Evolutionary conservation across 1,140 invertebrate species (phyloP).

Genomic region (Protaetia brevitarsis): DNA sequence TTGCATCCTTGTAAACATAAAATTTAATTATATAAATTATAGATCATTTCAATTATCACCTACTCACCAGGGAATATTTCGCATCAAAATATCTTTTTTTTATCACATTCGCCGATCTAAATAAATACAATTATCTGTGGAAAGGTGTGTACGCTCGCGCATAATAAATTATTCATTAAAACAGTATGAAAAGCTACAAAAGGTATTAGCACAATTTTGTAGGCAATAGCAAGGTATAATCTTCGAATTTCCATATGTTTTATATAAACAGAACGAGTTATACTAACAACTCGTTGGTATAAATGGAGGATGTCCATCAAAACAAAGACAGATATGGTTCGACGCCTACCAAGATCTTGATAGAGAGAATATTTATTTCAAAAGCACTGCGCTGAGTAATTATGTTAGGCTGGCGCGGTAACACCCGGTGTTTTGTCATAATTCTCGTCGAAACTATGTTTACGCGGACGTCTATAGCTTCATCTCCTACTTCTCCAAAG

Average conservation of each 20-base stretch:
- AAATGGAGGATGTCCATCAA: background rate
- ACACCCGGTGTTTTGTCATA: constrained; percentile 22
- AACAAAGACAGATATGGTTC: constrained; percentile 6
- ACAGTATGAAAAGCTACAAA: background rate
- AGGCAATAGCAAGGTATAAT: background rate
- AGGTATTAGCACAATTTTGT: background rate
- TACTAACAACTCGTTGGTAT: background rate
- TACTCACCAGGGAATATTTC: no score
- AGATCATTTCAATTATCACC: no score
- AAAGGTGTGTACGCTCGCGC: background rate
- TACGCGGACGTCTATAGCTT: constrained; percentile 20
- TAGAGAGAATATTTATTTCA: constrained; percentile 12
- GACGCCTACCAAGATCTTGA: constrained; percentile 17
- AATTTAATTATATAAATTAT: no score
- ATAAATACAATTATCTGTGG: background rate
- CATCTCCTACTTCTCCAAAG: background rate
- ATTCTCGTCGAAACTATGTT: constrained; percentile 17
- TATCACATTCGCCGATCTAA: background rate
- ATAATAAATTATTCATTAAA: constrained; percentile 16
- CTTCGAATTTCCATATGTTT: constrained; percentile 5
- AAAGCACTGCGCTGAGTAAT: constrained; percentile 6
- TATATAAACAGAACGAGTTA: background rate
- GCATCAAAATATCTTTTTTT: no score
- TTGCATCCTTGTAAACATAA: no score
- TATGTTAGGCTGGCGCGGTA: constrained; percentile 8